Conservation (phyloP, 2,113 vertebrate genomes). For the Piprites chloris region DNA sequence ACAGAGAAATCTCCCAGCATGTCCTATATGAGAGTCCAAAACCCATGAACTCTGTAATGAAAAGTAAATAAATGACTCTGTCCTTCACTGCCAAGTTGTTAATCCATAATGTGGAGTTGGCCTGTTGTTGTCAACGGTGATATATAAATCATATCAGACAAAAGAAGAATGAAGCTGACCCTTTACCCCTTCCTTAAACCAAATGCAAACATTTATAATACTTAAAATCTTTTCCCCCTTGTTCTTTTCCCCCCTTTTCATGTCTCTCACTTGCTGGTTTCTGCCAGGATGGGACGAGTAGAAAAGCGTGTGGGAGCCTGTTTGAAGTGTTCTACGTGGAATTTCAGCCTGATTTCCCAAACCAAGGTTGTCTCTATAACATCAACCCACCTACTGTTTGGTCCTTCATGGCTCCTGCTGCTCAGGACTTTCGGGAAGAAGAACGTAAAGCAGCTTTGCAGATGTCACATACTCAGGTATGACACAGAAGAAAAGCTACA, state of each 20-base stretch:
- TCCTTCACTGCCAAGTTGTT: conserved; percentile 36
- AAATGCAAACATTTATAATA: not conserved
- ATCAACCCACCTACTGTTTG: not conserved
- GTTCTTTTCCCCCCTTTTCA: not conserved
- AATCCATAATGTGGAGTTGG: conserved; percentile 6
- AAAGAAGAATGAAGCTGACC: not conserved
- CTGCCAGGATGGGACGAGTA: not conserved
- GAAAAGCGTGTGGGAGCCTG: not conserved
- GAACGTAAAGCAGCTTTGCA: not conserved
- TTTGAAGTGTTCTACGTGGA: not conserved
- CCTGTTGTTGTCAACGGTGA: conserved; percentile 1
- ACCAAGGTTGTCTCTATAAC: not conserved
- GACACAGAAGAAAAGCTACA: not conserved
- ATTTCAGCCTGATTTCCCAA: not conserved
- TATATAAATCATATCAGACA: not conserved
- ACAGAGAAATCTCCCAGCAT: not conserved
- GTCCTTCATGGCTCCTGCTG: not conserved
- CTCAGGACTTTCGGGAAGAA: not conserved
- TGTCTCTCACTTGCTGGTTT: not conserved
- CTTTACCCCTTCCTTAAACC: not conserved
- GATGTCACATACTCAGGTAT: too few relatives aligned
- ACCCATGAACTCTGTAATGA: not conserved
- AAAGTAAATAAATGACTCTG: conserved; percentile 37
- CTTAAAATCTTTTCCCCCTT: not conserved
- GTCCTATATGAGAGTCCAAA: not conserved